Evolutionary conservation across 2,797 vertebrate genomes (phyloP).

Genomic region (Phrynocephalus forsythii): DNA sequence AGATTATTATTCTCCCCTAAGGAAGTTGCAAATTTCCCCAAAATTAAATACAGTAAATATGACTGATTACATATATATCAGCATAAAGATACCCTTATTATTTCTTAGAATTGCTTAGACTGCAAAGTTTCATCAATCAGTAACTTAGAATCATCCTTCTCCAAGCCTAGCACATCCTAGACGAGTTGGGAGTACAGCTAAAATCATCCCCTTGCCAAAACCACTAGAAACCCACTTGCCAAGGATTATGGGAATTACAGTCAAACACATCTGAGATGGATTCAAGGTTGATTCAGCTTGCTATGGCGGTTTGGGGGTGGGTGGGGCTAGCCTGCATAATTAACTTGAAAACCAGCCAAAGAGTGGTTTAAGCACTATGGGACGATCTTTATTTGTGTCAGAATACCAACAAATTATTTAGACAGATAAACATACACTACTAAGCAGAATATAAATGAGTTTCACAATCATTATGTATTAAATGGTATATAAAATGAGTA

Average conservation of each 20-base stretch:
- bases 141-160: background rate
- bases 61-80: background rate
- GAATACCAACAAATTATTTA: too few species aligned
- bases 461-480: too few species aligned
- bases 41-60: background rate
- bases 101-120: background rate
- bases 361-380: too few species aligned
- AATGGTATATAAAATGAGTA: too few species aligned
- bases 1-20: constrained; percentile 2
- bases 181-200: background rate
- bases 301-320: too few species aligned
- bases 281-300: too few species aligned
- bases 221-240: too few species aligned
- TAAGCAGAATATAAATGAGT: too few species aligned
- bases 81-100: background rate
- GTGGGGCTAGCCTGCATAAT: too few species aligned
- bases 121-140: background rate
- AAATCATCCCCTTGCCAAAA: background rate
- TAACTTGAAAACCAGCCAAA: too few species aligned
- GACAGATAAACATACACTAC: too few species aligned
- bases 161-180: background rate
- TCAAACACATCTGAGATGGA: background rate
- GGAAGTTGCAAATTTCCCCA: constrained; percentile 2
- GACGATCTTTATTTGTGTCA: too few species aligned
- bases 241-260: background rate